Evolutionary conservation across 2,888 invertebrate genomes (phyloP).

Genomic region (Drosophila austrosaltans): DNA sequence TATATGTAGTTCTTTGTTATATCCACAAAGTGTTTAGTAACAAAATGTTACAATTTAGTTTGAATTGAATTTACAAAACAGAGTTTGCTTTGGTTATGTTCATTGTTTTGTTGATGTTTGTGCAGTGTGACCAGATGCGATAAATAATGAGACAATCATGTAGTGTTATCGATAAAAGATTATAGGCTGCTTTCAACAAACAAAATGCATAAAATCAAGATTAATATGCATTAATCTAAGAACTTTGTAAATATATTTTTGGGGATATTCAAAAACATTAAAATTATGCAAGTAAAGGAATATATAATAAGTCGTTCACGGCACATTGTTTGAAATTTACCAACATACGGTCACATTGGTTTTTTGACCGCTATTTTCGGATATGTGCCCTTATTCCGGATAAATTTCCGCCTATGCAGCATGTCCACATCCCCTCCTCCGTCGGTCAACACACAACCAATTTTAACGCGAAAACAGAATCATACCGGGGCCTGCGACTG

Average conservation of each 20-base stretch:
- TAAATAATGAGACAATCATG: background rate
- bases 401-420: background rate
- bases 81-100: background rate
- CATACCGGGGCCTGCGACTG: slow-evolving; percentile 3
- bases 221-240: too few species aligned
- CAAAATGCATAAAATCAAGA: too few species aligned
- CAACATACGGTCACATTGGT: too few species aligned
- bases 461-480: slow-evolving; percentile 12
- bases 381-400: background rate
- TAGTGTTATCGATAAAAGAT: background rate
- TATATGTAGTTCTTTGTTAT: background rate
- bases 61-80: background rate
- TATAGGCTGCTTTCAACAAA: background rate
- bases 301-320: too few species aligned
- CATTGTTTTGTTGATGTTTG: background rate
- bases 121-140: background rate
- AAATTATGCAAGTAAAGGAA: too few species aligned
- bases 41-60: background rate
- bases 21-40: background rate
- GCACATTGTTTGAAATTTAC: too few species aligned
- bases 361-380: too few species aligned
- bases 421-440: slow-evolving; percentile 5
- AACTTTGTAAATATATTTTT: too few species aligned
- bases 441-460: background rate
- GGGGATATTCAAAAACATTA: too few species aligned